Evolutionary conservation across 1,140 invertebrate species (phyloP).

Genomic region (Drosophila eugracilis): DNA sequence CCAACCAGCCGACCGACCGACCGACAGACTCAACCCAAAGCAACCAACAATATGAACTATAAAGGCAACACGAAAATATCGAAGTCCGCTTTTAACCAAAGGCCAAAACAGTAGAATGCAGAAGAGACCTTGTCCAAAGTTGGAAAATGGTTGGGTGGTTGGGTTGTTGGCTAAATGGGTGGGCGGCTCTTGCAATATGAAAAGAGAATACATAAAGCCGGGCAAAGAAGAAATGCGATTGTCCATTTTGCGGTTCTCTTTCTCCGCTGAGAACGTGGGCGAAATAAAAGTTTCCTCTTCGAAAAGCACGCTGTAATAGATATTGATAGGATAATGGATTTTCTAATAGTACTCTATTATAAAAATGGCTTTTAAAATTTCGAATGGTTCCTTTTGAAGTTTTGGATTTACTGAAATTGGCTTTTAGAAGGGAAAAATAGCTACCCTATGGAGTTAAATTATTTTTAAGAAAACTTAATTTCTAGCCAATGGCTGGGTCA

Average conservation of each 20-base stretch:
- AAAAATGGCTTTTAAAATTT: too few relatives aligned
- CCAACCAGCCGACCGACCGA: slow-evolving; percentile 49
- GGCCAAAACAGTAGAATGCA: slow-evolving; percentile 62
- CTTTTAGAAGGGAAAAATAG: too few relatives aligned
- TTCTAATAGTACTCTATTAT: too few relatives aligned
- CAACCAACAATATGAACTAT: slow-evolving; percentile 80
- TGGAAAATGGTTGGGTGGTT: slow-evolving; percentile 1
- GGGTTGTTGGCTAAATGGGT: background rate
- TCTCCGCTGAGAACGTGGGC: slow-evolving; percentile 13
- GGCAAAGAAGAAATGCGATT: slow-evolving; percentile 12
- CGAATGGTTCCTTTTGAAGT: too few relatives aligned
- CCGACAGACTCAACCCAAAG: too few relatives aligned
- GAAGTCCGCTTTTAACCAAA: slow-evolving; percentile 76
- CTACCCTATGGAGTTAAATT: too few relatives aligned
- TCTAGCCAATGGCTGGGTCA: too few relatives aligned
- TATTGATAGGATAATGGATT: background rate
- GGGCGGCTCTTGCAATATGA: slow-evolving; percentile 18
- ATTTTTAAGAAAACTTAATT: too few relatives aligned
- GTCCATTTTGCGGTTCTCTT: slow-evolving; percentile 15
- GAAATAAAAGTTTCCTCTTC: background rate
- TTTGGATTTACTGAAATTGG: too few relatives aligned
- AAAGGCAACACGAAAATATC: slow-evolving; percentile 77
- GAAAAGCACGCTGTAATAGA: background rate
- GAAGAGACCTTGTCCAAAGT: slow-evolving; percentile 11
- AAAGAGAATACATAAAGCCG: slow-evolving; percentile 36